Evolutionary conservation across 92 coral and sea anemone genomes (phyloP).

Genomic region (Epizoanthus scotinus): DNA sequence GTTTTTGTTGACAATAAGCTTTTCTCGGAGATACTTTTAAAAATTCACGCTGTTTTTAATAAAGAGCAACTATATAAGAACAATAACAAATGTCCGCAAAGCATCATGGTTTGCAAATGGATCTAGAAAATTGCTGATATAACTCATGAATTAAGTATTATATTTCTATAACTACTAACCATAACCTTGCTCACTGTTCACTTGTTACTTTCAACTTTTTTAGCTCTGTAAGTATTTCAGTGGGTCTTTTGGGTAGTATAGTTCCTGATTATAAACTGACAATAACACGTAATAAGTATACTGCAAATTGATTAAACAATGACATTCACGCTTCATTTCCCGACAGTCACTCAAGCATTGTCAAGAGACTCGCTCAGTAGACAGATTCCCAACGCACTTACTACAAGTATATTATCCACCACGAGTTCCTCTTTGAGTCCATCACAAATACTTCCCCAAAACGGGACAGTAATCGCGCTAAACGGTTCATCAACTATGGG

Average conservation of each 20-base stretch:
- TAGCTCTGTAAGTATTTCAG: too few relatives aligned
- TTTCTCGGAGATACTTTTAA: too few relatives aligned
- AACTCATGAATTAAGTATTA: background rate
- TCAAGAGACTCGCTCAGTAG: constrained; percentile 7
- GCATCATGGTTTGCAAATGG: too few relatives aligned
- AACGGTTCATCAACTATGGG: background rate
- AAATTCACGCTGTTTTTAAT: too few relatives aligned
- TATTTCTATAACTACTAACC: constrained; percentile 2
- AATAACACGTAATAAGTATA: background rate
- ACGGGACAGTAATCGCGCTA: constrained; percentile 9
- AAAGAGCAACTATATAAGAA: too few relatives aligned
- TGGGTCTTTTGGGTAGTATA: too few relatives aligned
- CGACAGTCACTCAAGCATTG: constrained; percentile 26
- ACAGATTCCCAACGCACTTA: background rate
- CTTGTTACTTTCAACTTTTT: background rate
- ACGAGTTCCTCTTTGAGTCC: background rate
- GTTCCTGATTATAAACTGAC: too few relatives aligned
- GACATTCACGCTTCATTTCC: constrained; percentile 22
- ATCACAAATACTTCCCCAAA: background rate
- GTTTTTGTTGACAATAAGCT: too few relatives aligned
- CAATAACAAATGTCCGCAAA: too few relatives aligned
- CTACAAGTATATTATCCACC: constrained; percentile 2
- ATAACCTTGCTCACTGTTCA: background rate
- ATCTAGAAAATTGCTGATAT: too few relatives aligned
- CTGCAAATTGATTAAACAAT: constrained; percentile 18